These are phyloP conservation scores for Artemia franciscana DNA, from an alignment of 1,140 invertebrate genomes.

Conservation along the genomic window DNA sequence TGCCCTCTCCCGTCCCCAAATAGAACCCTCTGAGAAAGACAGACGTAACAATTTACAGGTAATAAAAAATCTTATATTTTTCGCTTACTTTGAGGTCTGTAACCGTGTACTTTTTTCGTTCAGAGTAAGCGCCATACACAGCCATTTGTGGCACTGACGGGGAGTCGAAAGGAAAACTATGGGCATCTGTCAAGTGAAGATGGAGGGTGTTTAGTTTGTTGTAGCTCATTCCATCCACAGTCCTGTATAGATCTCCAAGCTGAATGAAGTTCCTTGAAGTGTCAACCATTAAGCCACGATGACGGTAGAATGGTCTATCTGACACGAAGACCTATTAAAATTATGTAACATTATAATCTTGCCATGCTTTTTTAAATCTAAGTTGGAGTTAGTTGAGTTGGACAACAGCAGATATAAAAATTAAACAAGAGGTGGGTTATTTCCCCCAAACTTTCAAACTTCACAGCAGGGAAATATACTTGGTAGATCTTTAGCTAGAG, in stretches of 20 bases:
- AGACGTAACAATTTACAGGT: too few species aligned
- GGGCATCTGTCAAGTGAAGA: constrained; percentile 72
- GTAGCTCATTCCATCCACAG: constrained; percentile 51
- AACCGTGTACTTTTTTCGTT: constrained; percentile 38
- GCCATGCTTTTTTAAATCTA: too few species aligned
- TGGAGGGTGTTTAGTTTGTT: constrained; percentile 65
- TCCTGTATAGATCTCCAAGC: constrained; percentile 38
- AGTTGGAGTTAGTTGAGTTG: too few species aligned
- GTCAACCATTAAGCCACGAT: constrained; percentile 49
- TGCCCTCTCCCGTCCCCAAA: too few species aligned
- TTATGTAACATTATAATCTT: constrained; percentile 34
- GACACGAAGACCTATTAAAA: constrained; percentile 30
- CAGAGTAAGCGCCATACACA: constrained; percentile 42
- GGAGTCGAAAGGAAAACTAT: constrained; percentile 55
- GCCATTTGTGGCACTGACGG: constrained; percentile 37
- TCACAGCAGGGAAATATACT: too few species aligned
- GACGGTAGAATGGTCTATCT: constrained; percentile 43
- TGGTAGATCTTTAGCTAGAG: too few species aligned
- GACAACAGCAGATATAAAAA: too few species aligned
- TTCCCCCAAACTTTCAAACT: too few species aligned
- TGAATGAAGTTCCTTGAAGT: constrained; percentile 47
- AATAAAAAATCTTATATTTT: too few species aligned
- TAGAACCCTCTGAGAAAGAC: too few species aligned
- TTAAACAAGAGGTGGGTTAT: too few species aligned
- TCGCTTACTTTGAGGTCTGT: constrained; percentile 33